Conservation (phyloP, 1,140 invertebrate genomes). For the Mylabris phalerata region DNA sequence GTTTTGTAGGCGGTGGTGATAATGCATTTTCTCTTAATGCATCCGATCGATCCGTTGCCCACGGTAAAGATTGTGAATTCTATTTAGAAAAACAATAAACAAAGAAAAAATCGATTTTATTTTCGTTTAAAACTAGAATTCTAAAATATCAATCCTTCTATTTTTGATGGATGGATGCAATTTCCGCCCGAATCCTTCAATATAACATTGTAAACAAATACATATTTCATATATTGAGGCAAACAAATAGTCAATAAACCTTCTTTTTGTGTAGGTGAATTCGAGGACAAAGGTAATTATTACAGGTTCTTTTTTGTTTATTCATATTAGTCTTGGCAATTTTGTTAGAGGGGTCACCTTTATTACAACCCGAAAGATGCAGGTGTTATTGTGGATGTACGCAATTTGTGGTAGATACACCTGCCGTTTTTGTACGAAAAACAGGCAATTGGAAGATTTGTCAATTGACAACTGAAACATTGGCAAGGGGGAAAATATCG, state of each 20-base stretch:
- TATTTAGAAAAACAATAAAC: conserved; percentile 11
- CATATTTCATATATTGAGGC: conserved; percentile 8
- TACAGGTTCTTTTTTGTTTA: too few species aligned
- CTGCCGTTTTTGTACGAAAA: too few species aligned
- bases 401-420: too few species aligned
- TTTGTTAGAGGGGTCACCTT: too few species aligned
- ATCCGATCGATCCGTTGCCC: conserved; percentile 46
- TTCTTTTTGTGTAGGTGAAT: conserved; percentile 5
- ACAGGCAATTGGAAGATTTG: too few species aligned
- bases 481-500: too few species aligned
- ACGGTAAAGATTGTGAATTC: conserved; percentile 44
- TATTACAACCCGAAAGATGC: too few species aligned
- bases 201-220: conserved; percentile 14
- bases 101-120: too few species aligned
- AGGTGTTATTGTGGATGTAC: too few species aligned
- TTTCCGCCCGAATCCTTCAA: background rate
- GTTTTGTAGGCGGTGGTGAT: conserved; percentile 50
- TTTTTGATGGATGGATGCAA: conserved; percentile 7
- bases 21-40: conserved; percentile 40
- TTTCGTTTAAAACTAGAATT: background rate
- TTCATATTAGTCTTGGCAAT: too few species aligned
- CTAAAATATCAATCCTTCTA: conserved; percentile 1
- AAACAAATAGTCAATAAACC: conserved; percentile 15
- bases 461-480: too few species aligned
- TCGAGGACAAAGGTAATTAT: background rate